Evolutionary conservation across 2,797 vertebrate genomes (phyloP).

Genomic region (Uromys caudimaculatus): DNA sequence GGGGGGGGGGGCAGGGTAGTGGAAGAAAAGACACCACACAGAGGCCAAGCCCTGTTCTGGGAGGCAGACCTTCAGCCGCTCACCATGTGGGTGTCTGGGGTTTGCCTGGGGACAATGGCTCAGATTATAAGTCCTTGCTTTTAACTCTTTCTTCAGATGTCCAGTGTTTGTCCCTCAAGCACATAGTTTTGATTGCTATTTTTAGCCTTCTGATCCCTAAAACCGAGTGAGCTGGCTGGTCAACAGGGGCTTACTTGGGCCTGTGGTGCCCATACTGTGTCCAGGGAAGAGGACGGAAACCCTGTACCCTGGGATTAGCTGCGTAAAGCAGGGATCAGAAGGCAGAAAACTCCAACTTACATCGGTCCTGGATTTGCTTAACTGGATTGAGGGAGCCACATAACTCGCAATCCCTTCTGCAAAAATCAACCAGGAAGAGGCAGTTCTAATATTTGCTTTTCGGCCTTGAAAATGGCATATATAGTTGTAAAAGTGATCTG

Average conservation of each 20-base stretch:
- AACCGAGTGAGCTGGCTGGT: neutral
- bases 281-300: neutral
- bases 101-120: neutral
- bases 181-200: neutral
- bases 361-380: neutral
- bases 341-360: neutral
- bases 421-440: neutral
- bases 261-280: too few relatives aligned
- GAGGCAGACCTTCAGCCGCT: neutral
- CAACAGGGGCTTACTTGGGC: neutral
- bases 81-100: neutral
- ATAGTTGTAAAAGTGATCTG: constrained; percentile 35
- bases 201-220: neutral
- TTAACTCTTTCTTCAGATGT: constrained; percentile 31
- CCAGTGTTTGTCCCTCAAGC: neutral
- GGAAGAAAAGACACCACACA: neutral
- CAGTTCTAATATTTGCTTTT: neutral
- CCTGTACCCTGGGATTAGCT: neutral
- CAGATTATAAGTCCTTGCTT: neutral
- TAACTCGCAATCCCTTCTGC: neutral
- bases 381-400: neutral
- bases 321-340: neutral
- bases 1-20: neutral
- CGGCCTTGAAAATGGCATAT: constrained; percentile 4
- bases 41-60: neutral